Conservation (phyloP, 2,113 vertebrate species). For the Crotalus horridus region DNA sequence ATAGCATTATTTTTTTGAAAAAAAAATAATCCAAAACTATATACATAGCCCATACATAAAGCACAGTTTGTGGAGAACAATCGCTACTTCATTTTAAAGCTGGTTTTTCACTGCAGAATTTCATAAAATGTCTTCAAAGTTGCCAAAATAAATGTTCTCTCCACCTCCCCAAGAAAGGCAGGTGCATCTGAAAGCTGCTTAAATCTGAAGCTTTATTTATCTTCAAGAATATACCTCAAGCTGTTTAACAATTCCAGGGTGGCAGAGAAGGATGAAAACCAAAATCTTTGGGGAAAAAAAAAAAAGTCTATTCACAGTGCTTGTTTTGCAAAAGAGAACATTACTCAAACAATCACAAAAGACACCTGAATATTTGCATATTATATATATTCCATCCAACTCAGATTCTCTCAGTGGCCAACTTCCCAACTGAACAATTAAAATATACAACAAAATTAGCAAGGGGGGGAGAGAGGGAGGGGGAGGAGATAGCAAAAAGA, state of each 20-base stretch:
- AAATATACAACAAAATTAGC: background rate
- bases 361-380: background rate
- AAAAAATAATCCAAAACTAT: constrained; percentile 7
- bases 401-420: background rate
- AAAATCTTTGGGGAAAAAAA: background rate
- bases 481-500: background rate
- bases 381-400: background rate
- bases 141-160: constrained; percentile 1
- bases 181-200: constrained; percentile 16
- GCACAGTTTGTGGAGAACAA: constrained; percentile 25
- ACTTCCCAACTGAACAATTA: background rate
- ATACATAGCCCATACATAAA: background rate
- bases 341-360: background rate
- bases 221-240: constrained; percentile 30
- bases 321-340: background rate
- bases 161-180: background rate
- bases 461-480: background rate
- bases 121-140: constrained; percentile 35
- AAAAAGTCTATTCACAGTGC: background rate
- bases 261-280: background rate
- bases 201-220: constrained; percentile 10
- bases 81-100: constrained; percentile 1
- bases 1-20: background rate
- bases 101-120: constrained; percentile 31
- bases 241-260: constrained; percentile 1